These are phyloP conservation scores for Orchesella cincta DNA, from an alignment of 1,140 invertebrate genomes.

Conservation along the genomic window DNA sequence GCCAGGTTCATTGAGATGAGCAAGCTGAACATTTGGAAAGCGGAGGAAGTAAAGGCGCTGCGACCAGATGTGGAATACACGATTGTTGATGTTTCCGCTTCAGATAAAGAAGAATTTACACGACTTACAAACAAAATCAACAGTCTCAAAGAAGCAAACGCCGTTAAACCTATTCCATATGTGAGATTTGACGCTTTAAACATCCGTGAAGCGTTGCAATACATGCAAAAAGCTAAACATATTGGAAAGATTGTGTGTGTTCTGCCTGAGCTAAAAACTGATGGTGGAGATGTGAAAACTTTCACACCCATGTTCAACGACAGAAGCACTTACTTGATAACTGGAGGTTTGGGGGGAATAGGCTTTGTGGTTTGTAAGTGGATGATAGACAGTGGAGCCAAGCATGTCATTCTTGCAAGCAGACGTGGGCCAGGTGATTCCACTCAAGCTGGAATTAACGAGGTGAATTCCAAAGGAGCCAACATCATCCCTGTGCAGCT, in stretches of 20 bases:
- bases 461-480: background rate
- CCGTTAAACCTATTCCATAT: constrained; percentile 12
- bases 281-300: background rate
- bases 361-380: constrained; percentile 5
- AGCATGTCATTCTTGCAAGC: background rate
- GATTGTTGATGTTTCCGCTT: background rate
- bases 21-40: constrained; percentile 14
- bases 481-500: background rate
- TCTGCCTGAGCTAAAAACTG: background rate
- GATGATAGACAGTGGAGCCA: constrained; percentile 22
- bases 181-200: constrained; percentile 9
- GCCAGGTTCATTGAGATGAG: constrained; percentile 25
- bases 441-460: background rate
- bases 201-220: background rate
- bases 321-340: constrained; percentile 28
- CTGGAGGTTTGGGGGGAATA: constrained; percentile 25
- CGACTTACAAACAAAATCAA: background rate
- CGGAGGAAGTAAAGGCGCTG: background rate
- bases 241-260: constrained; percentile 29
- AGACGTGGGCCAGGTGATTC: background rate
- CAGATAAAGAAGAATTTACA: background rate
- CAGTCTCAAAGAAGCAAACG: background rate
- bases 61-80: constrained; percentile 32
- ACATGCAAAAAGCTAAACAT: constrained; percentile 10
- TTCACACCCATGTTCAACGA: constrained; percentile 12